Percentiles rank a stretch among this genome's conserved stretches.
Conservation (phyloP, 2,797 vertebrate species). For the Smutsia temminckii region DNA sequence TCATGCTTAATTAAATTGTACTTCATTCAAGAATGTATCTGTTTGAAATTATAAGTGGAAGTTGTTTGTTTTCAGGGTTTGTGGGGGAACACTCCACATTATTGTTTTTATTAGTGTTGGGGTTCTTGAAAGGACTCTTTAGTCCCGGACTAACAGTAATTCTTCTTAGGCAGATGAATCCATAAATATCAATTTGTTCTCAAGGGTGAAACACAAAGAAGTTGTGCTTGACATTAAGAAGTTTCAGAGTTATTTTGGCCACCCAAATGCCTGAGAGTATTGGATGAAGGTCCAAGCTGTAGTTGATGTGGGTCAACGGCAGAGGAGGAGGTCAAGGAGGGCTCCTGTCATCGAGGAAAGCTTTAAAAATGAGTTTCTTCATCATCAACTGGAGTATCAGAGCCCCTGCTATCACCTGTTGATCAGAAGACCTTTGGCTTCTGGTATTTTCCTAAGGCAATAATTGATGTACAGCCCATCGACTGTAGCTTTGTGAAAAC, state of each 20-base stretch:
- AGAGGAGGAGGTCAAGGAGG: neutral
- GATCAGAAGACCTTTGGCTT: neutral
- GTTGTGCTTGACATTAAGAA: neutral
- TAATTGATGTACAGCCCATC: neutral
- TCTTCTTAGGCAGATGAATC: neutral
- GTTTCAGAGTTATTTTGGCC: neutral
- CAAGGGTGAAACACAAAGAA: neutral
- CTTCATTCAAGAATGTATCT: slow-evolving; percentile 1
- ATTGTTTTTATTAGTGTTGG: neutral
- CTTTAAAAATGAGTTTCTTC: neutral
- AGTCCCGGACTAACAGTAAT: neutral
- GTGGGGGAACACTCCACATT: neutral
- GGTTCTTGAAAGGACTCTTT: slow-evolving; percentile 6
- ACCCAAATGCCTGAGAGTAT: neutral
- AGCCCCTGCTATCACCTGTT: no score
- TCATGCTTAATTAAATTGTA: neutral
- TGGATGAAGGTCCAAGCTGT: neutral
- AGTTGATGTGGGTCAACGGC: neutral
- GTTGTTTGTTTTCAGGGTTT: slow-evolving; percentile 29
- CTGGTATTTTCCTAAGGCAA: neutral
- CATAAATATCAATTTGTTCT: neutral
- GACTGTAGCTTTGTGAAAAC: slow-evolving; percentile 37
- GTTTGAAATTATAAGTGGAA: slow-evolving; percentile 23
- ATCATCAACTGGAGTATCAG: neutral
- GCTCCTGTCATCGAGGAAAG: neutral